Evolutionary conservation across 2,113 vertebrate species (phyloP).

Genomic region (Atrichornis clamosus): DNA sequence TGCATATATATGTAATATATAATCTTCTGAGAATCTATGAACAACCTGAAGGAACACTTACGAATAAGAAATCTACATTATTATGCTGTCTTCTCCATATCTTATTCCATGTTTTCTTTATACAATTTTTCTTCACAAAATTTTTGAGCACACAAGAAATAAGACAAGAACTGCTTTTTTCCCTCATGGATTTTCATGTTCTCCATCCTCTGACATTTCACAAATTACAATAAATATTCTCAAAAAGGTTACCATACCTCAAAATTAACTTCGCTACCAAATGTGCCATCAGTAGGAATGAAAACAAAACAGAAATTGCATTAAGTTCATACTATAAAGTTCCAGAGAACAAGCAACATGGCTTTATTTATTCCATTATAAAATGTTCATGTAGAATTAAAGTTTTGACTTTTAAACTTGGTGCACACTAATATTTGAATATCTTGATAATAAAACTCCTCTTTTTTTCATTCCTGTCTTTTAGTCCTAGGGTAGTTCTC

Average conservation of each 20-base stretch:
- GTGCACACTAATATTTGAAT: background rate
- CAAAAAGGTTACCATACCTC: background rate
- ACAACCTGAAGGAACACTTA: background rate
- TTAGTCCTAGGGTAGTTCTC: background rate
- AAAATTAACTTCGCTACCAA: background rate
- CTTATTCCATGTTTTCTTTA: background rate
- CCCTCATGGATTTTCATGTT: background rate
- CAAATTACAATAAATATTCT: background rate
- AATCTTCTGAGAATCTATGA: background rate
- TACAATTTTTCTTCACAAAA: background rate
- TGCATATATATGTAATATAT: background rate
- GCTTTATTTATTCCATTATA: background rate
- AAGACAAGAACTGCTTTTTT: background rate
- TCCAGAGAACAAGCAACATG: background rate
- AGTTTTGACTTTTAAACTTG: background rate
- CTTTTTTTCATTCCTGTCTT: background rate
- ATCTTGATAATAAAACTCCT: background rate
- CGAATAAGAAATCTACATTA: background rate
- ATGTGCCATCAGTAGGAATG: background rate
- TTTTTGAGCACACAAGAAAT: background rate
- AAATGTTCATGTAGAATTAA: background rate
- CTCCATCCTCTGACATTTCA: background rate
- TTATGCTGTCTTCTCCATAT: background rate
- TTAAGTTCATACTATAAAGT: background rate
- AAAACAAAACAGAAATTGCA: background rate